Evolutionary conservation across 2,888 invertebrate genomes (phyloP), one percentile per base, ranked within the genome.

Genomic region (Gymnoscelis rufifasciata): DNA sequence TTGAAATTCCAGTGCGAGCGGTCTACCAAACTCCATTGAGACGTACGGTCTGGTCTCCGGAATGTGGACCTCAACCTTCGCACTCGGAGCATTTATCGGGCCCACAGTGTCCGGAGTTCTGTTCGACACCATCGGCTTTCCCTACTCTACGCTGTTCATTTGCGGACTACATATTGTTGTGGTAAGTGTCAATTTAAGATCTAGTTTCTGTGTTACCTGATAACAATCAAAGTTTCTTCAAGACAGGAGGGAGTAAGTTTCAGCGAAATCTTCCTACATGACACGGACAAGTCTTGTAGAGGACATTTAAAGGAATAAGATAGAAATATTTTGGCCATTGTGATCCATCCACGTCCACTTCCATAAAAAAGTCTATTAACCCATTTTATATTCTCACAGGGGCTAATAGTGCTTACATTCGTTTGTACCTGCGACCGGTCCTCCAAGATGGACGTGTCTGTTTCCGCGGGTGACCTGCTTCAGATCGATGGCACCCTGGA

Each of bases 41-140:
- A 97, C 97, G 0, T 97, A 95, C 68, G 97, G 97, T 0, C 83
- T 97, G 27, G 93, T 97, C 6, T 96, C 97, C 0, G 97, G 96
- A 0, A 89, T 97, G 63, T 97, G 96, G 93, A 96, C 97, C 1
- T 95, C 96, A 0, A 92, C 94, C 0, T 96, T 97, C 66, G 96
- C 97, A 0, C 84, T 97, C 7, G 97, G 97, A 0, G 95, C 95
- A 1, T 95, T 95, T 74, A 91, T 95, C 38, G 95, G 95, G 0
- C 95, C 95, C 1, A 93, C 94, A 0, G 83, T 94, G 78, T 94
- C 74, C 60, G 95, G 95, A 0, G 89, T 94, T 30, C 87, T 95
- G 0, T 92, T 92, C 61, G 95, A 95, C 63, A 89, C 80, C 38
- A 91, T 93, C 40, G 94, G 93, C 0, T 95, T 95, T 71, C 74